Percentiles rank a stretch among this genome's conserved stretches.
Evolutionary conservation across 2,797 vertebrate genomes (phyloP).

Genomic region (Brachyrhaphis roseni): DNA sequence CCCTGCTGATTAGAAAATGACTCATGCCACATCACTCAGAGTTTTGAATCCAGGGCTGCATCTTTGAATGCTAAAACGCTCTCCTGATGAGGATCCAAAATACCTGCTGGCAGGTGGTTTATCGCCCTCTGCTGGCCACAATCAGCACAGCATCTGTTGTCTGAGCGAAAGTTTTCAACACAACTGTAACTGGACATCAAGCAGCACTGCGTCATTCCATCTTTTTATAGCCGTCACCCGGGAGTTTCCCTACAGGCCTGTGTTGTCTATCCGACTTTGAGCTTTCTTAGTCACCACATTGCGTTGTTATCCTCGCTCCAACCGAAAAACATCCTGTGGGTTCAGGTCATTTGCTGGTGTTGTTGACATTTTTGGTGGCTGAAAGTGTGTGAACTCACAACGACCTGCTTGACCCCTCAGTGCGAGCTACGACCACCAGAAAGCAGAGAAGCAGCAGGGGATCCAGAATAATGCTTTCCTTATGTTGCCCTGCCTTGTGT

Average conservation of each 20-base stretch:
- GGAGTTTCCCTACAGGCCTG: slow-evolving; percentile 85
- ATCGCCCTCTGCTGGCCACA: slow-evolving; percentile 78
- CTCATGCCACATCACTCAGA: slow-evolving; percentile 58
- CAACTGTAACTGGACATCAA: slow-evolving; percentile 55
- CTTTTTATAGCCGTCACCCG: slow-evolving; percentile 85
- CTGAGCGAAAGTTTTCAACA: slow-evolving; percentile 55
- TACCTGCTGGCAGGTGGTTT: slow-evolving; percentile 56
- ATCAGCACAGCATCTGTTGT: slow-evolving; percentile 29
- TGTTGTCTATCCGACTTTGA: slow-evolving; percentile 81
- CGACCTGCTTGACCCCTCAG: slow-evolving; percentile 69
- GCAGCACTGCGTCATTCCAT: slow-evolving; percentile 77
- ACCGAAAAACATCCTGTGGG: slow-evolving; percentile 86
- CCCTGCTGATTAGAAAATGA: slow-evolving; percentile 63
- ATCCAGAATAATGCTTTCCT: slow-evolving; percentile 71
- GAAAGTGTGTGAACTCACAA: slow-evolving; percentile 79
- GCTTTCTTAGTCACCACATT: slow-evolving; percentile 82
- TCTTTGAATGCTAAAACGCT: slow-evolving; percentile 44
- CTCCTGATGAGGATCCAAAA: slow-evolving; percentile 22
- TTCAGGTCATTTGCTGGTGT: slow-evolving; percentile 81
- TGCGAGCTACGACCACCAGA: slow-evolving; percentile 68
- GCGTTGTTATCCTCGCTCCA: slow-evolving; percentile 82
- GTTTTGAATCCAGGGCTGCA: slow-evolving; percentile 31
- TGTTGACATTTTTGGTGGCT: slow-evolving; percentile 81
- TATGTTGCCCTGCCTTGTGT: slow-evolving; percentile 69
- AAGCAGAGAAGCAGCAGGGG: slow-evolving; percentile 54